phyloP scores from a whole-genome alignment of 64 coral and sea anemone species.

The Cladopsammia gracilis region DNA sequence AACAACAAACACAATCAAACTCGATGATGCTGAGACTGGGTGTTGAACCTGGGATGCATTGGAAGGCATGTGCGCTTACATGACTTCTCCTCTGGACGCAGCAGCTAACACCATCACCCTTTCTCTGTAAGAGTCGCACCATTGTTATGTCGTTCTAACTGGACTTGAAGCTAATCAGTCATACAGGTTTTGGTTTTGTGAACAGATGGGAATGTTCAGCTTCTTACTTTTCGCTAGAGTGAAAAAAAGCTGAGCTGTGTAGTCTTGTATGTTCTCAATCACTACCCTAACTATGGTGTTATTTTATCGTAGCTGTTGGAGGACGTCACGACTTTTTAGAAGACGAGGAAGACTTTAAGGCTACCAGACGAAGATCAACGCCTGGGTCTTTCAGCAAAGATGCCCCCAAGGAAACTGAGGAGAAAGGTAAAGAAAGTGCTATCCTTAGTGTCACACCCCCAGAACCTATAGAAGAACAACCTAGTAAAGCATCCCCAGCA shows the following conservation, averaged over 20 bases:
- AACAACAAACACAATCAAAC: too few relatives aligned
- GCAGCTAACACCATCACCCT: constrained; percentile 67
- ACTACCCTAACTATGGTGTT: neutral
- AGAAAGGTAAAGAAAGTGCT: neutral
- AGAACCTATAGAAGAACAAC: too few relatives aligned
- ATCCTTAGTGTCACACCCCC: neutral
- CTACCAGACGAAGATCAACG: neutral
- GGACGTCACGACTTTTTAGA: constrained; percentile 32
- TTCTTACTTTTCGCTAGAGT: too few relatives aligned
- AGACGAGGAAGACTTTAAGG: constrained; percentile 4
- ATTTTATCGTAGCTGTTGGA: constrained; percentile 9
- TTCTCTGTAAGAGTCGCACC: constrained; percentile 49
- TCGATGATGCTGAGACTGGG: neutral
- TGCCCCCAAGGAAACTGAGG: neutral
- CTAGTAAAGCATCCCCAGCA: too few relatives aligned
- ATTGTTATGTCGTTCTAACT: too few relatives aligned
- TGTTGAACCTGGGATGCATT: neutral
- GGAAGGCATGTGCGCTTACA: neutral
- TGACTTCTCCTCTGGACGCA: constrained; percentile 75
- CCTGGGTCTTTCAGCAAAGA: neutral
- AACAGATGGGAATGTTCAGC: too few relatives aligned
- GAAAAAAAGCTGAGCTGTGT: too few relatives aligned
- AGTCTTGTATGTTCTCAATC: too few relatives aligned
- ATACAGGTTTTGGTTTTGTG: too few relatives aligned
- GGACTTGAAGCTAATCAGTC: too few relatives aligned